Conservation (phyloP, 2,888 invertebrate species). For the Pseudococcus viburni region DNA sequence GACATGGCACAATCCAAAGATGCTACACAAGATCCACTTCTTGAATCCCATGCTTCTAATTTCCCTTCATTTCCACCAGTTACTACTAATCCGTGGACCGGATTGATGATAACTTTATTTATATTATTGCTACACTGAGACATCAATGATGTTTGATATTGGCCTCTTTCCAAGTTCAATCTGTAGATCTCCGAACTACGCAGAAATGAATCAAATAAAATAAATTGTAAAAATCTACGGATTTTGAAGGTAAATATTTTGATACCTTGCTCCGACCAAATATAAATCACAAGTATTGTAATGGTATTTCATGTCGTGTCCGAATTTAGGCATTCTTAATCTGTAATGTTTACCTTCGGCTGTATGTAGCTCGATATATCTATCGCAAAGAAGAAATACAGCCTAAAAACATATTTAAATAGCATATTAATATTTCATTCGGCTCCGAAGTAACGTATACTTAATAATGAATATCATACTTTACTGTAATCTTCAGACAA, state of each 20-base stretch:
- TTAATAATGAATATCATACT: conserved; percentile 73
- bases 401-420: conserved; percentile 76
- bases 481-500: conserved; percentile 97
- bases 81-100: conserved; percentile 87
- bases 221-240: not conserved
- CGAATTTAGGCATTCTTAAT: conserved; percentile 93
- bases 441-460: not conserved
- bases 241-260: conserved; percentile 66
- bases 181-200: conserved; percentile 89
- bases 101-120: conserved; percentile 89
- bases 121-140: conserved; percentile 76
- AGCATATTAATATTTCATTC: not conserved
- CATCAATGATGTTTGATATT: conserved; percentile 88
- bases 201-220: conserved; percentile 60
- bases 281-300: conserved; percentile 91
- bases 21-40: conserved; percentile 83
- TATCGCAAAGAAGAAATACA: conserved; percentile 89
- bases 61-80: conserved; percentile 92
- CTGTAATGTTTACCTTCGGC: conserved; percentile 93
- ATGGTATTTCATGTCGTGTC: conserved; percentile 94
- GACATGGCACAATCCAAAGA: conserved; percentile 86
- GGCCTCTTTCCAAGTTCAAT: conserved; percentile 94
- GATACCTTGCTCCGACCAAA: conserved; percentile 89
- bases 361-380: conserved; percentile 96
- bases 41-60: conserved; percentile 97